Conservation (phyloP, 2,888 invertebrate genomes). For the Hesperia comma region DNA sequence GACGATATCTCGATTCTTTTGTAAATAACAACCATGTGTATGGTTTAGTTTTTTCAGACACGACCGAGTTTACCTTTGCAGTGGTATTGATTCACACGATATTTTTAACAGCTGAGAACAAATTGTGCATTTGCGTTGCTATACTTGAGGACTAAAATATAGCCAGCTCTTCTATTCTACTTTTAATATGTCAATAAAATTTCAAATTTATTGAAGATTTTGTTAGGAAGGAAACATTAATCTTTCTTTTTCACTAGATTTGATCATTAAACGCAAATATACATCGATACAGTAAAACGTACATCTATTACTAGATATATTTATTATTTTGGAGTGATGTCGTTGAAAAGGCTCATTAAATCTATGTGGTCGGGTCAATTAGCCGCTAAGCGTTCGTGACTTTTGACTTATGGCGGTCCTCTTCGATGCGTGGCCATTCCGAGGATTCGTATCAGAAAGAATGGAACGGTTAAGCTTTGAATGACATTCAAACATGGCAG, state of each 20-base stretch:
- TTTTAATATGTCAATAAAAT: too few relatives aligned
- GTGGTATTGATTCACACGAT: not conserved
- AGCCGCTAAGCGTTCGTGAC: conserved; percentile 78
- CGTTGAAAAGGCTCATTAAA: conserved; percentile 79
- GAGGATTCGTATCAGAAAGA: conserved; percentile 65
- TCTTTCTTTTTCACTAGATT: too few relatives aligned
- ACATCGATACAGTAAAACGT: too few relatives aligned
- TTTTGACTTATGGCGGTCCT: conserved; percentile 77
- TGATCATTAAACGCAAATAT: too few relatives aligned
- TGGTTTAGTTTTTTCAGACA: not conserved
- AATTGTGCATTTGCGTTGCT: too few relatives aligned
- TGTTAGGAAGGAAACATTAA: too few relatives aligned
- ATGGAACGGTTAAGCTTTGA: conserved; percentile 58
- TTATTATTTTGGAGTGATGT: conserved; percentile 43
- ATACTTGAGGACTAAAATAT: too few relatives aligned
- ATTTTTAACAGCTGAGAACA: too few relatives aligned
- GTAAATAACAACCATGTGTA: conserved; percentile 9
- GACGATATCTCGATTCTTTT: conserved; percentile 51
- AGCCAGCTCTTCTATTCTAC: too few relatives aligned
- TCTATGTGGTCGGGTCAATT: conserved; percentile 76
- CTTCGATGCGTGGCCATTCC: conserved; percentile 68
- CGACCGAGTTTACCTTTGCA: not conserved
- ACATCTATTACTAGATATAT: not conserved
- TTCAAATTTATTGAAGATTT: too few relatives aligned
- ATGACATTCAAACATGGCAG: conserved; percentile 63